These are phyloP conservation scores for Channa striata DNA, from an alignment of 2,797 vertebrate species.

Conservation along the genomic window DNA sequence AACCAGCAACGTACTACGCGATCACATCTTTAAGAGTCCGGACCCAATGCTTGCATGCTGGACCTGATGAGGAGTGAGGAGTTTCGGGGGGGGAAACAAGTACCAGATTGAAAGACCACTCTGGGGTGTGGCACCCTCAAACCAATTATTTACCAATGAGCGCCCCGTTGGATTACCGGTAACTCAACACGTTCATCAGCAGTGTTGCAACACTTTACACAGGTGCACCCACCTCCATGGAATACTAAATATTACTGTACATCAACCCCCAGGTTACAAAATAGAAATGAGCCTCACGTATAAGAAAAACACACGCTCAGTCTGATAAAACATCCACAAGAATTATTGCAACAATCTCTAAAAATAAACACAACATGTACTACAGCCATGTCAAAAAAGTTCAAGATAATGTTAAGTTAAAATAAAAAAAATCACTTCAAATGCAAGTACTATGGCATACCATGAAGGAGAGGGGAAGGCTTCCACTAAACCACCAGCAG, in stretches of 20 bases:
- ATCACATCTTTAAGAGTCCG: constrained; percentile 71
- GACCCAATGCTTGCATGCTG: constrained; percentile 64
- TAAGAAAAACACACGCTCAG: constrained; percentile 60
- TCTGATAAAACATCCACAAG: constrained; percentile 79
- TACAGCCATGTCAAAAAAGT: constrained; percentile 78
- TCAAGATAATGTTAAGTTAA: constrained; percentile 72
- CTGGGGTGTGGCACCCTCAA: constrained; percentile 41
- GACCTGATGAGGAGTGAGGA: constrained; percentile 49
- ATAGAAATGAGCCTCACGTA: constrained; percentile 74
- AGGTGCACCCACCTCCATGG: constrained; percentile 62
- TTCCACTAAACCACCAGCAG: constrained; percentile 76
- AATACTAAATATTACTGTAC: constrained; percentile 78
- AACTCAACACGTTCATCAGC: constrained; percentile 53
- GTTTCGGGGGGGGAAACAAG: constrained; percentile 41
- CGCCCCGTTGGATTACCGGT: constrained; percentile 56
- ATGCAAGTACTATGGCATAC: constrained; percentile 81
- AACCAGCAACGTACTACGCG: constrained; percentile 65
- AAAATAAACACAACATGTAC: constrained; percentile 80
- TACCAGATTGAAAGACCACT: constrained; percentile 65
- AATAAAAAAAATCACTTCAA: constrained; percentile 77
- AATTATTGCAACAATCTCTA: constrained; percentile 88
- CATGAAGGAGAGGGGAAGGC: constrained; percentile 62
- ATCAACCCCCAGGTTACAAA: constrained; percentile 74
- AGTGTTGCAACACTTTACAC: constrained; percentile 71
- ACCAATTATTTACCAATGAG: constrained; percentile 30